Evolutionary conservation across 2,888 invertebrate species (phyloP).

Genomic region (Coleophora flavipennella): DNA sequence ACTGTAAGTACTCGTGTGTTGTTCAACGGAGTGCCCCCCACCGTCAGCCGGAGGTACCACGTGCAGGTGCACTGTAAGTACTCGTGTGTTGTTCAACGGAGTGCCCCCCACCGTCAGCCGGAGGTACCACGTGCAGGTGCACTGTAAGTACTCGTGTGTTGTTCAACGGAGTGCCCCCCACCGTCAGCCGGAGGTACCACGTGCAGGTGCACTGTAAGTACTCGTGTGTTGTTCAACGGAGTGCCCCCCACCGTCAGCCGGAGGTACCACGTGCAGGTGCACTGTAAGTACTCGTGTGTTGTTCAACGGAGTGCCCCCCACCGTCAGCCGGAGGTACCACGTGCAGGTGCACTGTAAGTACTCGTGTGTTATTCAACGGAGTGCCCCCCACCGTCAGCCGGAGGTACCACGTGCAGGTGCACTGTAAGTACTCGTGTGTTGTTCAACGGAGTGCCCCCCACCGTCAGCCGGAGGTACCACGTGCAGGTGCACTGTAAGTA

Average conservation of each 20-base stretch:
- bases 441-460: conserved; percentile 87
- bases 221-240: too few species aligned
- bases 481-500: conserved; percentile 90
- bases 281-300: conserved; percentile 88
- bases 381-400: conserved; percentile 88
- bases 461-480: conserved; percentile 86
- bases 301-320: conserved; percentile 87
- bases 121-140: conserved; percentile 84
- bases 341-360: conserved; percentile 88
- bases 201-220: conserved; percentile 88
- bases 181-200: conserved; percentile 86
- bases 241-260: conserved; percentile 88
- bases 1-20: too few species aligned
- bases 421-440: conserved; percentile 85
- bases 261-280: conserved; percentile 86
- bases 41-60: conserved; percentile 86
- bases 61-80: too few species aligned
- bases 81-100: too few species aligned
- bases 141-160: too few species aligned
- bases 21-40: conserved; percentile 87
- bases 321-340: conserved; percentile 86
- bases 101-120: conserved; percentile 88
- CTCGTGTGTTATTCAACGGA: too few species aligned
- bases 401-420: conserved; percentile 86
- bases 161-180: conserved; percentile 87